phyloP scores from a whole-genome alignment of 2,113 vertebrate species.

The Bubalus kerabau region DNA sequence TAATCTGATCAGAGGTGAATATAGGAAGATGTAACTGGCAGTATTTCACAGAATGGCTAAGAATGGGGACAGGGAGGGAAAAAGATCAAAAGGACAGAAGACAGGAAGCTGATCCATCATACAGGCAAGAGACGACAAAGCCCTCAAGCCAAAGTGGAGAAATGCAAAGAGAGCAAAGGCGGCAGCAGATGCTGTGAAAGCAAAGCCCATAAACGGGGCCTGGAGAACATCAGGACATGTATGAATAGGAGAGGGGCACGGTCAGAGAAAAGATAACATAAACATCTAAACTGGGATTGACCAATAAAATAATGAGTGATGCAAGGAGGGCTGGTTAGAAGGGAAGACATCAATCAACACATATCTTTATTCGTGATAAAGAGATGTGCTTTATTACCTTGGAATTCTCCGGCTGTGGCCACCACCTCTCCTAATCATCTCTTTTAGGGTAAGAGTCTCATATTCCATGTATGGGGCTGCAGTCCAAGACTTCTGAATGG shows the following conservation, averaged over 20 bases:
- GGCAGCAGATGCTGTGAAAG: not conserved
- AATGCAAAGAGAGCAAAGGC: not conserved
- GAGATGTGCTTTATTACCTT: conserved; percentile 70
- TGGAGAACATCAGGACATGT: not conserved
- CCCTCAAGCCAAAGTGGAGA: too few species aligned
- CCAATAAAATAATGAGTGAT: not conserved
- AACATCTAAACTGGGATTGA: not conserved
- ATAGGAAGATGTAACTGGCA: not conserved
- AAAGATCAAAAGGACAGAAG: not conserved
- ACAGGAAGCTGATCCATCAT: not conserved
- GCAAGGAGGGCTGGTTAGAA: not conserved
- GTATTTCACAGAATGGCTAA: not conserved
- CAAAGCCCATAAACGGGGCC: not conserved
- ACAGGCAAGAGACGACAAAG: not conserved
- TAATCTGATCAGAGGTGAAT: not conserved
- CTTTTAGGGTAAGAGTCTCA: conserved; percentile 81
- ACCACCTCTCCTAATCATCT: conserved; percentile 86
- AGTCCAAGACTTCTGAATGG: conserved; percentile 90
- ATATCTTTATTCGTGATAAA: not conserved
- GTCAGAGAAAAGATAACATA: not conserved
- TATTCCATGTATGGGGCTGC: conserved; percentile 85
- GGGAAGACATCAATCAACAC: not conserved
- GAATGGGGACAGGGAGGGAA: not conserved
- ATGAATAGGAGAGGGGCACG: not conserved
- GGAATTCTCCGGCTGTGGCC: conserved; percentile 80